Percentiles rank a stretch among this genome's conserved stretches.
phyloP scores from a whole-genome alignment of 2,797 vertebrate species.

The Limnodromus scolopaceus region DNA sequence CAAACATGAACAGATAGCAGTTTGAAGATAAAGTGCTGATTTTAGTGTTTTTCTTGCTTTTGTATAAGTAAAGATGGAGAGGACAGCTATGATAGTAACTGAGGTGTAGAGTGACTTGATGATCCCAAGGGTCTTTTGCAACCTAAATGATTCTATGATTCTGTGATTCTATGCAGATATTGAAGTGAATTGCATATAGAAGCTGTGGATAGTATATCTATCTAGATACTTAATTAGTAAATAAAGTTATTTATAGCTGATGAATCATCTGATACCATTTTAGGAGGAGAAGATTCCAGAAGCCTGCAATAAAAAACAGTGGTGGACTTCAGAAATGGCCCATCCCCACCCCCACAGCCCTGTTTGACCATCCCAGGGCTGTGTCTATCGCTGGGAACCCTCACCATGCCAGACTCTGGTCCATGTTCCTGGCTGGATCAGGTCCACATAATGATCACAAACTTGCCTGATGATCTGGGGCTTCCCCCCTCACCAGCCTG shows the following conservation, averaged over 20 bases:
- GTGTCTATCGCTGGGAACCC: background rate
- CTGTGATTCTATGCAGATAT: background rate
- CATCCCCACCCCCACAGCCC: no score
- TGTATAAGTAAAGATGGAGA: background rate
- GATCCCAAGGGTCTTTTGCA: no score
- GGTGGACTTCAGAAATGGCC: background rate
- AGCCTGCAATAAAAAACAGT: background rate
- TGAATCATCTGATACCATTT: background rate
- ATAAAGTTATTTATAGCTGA: background rate
- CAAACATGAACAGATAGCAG: background rate
- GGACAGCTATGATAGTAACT: background rate
- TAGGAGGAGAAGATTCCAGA: background rate
- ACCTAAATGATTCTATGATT: no score
- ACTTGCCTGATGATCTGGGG: background rate
- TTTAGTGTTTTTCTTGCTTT: background rate
- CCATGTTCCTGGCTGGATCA: background rate
- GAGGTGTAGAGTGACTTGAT: background rate
- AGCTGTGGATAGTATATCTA: background rate
- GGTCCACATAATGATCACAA: background rate
- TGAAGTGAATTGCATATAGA: background rate
- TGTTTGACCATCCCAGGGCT: background rate
- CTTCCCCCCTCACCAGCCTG: background rate
- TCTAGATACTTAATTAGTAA: background rate
- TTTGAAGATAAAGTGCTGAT: background rate
- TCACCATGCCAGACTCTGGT: background rate